These are phyloP conservation scores for Podarcis lilfordi DNA, from an alignment of 2,797 vertebrate species.

Conservation along the genomic window DNA sequence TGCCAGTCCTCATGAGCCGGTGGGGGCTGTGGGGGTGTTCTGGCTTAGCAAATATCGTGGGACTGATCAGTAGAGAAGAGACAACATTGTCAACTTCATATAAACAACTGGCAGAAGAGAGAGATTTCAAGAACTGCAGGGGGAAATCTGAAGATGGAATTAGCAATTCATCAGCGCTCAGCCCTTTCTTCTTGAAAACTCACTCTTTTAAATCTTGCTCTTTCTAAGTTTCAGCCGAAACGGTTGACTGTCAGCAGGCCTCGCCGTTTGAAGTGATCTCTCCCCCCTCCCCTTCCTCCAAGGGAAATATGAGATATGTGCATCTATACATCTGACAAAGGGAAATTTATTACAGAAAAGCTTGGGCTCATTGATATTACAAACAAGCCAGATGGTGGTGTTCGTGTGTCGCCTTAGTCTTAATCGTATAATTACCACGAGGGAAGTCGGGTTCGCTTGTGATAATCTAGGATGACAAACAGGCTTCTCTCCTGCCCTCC, in stretches of 20 bases:
- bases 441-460: background rate
- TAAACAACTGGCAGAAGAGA: background rate
- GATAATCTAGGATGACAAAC: background rate
- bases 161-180: background rate
- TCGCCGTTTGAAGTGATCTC: background rate
- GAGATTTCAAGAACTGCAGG: background rate
- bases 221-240: background rate
- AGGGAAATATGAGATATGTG: background rate
- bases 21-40: background rate
- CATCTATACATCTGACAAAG: background rate
- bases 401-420: background rate
- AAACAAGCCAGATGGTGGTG: constrained; percentile 28
- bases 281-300: no score
- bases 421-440: background rate
- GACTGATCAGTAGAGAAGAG: background rate
- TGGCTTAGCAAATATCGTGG: no score
- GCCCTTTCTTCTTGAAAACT: background rate
- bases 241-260: background rate
- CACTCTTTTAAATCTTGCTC: background rate
- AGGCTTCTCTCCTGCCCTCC: no score
- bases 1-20: background rate
- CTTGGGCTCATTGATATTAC: background rate
- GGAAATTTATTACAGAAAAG: background rate
- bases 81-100: background rate
- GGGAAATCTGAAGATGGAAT: background rate